These are phyloP conservation scores for Drosophila meridionalis DNA, from an alignment of 2,888 invertebrate genomes.

Conservation along the genomic window DNA sequence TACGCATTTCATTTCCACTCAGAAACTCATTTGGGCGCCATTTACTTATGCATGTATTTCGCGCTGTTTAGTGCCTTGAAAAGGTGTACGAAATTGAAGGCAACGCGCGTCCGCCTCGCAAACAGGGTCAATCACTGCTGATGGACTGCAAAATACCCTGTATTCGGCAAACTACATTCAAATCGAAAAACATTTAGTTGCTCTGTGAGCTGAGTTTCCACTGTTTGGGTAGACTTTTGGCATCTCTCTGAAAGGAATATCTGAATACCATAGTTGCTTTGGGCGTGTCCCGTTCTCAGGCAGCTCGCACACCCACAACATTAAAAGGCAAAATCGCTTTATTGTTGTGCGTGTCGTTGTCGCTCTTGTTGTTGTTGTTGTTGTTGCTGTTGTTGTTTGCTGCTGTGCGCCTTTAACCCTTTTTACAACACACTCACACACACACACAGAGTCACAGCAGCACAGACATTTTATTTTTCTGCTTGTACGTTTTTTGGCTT, in stretches of 20 bases:
- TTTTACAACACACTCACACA: slow-evolving; percentile 47
- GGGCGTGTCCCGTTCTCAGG: slow-evolving; percentile 45
- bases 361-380: slow-evolving; percentile 49
- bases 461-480: slow-evolving; percentile 62
- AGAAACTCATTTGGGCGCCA: slow-evolving; percentile 74
- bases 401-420: slow-evolving; percentile 65
- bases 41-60: slow-evolving; percentile 73
- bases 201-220: background rate
- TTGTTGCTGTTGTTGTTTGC: slow-evolving; percentile 42
- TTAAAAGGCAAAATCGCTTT: slow-evolving; percentile 69
- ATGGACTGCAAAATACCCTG: slow-evolving; percentile 40
- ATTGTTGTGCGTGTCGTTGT: slow-evolving; percentile 61
- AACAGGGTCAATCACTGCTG: slow-evolving; percentile 53
- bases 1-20: slow-evolving; percentile 78
- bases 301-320: slow-evolving; percentile 56
- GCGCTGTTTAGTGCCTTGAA: slow-evolving; percentile 49
- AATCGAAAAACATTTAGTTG: background rate
- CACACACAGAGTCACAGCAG: slow-evolving; percentile 12
- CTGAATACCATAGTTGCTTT: slow-evolving; percentile 15
- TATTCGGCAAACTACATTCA: background rate
- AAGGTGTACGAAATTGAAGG: slow-evolving; percentile 67
- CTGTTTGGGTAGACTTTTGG: background rate
- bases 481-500: slow-evolving; percentile 71
- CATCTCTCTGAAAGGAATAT: slow-evolving; percentile 17
- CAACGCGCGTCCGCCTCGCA: slow-evolving; percentile 32